Evolutionary conservation across 2,113 vertebrate genomes (phyloP).

Genomic region (Chaetodon auriga): DNA sequence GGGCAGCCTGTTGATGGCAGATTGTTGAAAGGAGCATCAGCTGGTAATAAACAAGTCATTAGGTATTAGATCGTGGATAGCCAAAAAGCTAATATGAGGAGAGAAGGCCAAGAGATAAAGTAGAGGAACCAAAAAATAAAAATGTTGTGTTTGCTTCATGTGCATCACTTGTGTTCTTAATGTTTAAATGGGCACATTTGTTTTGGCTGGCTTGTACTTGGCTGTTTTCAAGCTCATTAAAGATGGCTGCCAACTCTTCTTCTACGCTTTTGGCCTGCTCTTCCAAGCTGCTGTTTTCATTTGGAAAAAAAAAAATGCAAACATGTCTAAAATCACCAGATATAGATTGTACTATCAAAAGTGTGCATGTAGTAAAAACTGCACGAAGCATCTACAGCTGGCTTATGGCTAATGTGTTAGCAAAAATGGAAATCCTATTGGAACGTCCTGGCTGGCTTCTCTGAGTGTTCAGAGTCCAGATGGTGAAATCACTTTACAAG

Average conservation of each 20-base stretch:
- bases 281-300: not conserved
- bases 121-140: not conserved
- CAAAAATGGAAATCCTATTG: not conserved
- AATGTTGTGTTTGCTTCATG: not conserved
- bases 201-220: not conserved
- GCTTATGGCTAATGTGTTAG: not conserved
- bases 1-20: constrained; percentile 65
- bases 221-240: not conserved
- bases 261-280: not conserved
- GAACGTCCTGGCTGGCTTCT: not conserved
- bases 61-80: constrained; percentile 14
- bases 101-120: not conserved
- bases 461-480: not conserved
- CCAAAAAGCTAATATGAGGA: constrained; percentile 16
- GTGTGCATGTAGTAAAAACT: too few relatives aligned
- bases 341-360: too few relatives aligned
- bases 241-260: not conserved
- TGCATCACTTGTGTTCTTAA: not conserved
- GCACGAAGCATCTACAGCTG: not conserved
- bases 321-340: too few relatives aligned
- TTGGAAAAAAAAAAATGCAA: too few relatives aligned
- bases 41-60: constrained; percentile 56
- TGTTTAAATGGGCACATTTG: not conserved
- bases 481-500: not conserved
- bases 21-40: constrained; percentile 69